phyloP scores from a whole-genome alignment of 2,888 invertebrate genomes.

The Tiliacea citrago region DNA sequence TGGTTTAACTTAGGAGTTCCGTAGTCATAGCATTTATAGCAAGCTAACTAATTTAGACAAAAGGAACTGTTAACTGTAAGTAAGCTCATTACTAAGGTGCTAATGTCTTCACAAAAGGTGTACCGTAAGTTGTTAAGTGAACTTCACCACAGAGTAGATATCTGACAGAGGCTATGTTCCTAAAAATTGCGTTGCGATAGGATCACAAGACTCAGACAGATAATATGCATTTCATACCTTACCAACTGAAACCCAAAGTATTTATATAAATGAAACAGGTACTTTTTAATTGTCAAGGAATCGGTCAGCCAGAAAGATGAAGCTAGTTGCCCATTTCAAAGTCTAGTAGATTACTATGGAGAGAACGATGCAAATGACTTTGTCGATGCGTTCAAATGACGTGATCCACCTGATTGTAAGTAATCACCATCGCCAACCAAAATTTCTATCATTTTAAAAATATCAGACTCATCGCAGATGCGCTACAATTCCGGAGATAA shows the following conservation, averaged over 20 bases:
- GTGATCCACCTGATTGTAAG: neutral
- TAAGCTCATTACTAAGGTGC: constrained; percentile 20
- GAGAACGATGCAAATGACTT: neutral
- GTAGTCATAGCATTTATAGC: neutral
- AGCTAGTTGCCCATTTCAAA: neutral
- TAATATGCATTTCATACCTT: neutral
- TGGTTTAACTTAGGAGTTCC: too few species aligned
- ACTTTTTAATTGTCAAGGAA: neutral
- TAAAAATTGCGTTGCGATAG: neutral
- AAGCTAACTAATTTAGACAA: neutral
- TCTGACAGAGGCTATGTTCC: neutral
- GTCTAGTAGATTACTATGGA: neutral
- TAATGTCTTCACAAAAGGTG: constrained; percentile 23
- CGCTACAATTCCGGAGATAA: neutral
- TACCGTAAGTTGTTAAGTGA: constrained; percentile 24
- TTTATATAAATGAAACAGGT: neutral
- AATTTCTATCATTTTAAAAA: neutral
- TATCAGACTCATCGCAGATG: neutral
- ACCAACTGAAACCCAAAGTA: neutral
- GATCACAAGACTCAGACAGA: neutral
- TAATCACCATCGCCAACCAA: neutral
- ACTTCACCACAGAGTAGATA: constrained; percentile 11
- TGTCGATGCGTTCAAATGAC: neutral
- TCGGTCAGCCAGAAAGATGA: neutral
- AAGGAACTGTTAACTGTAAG: constrained; percentile 16